phyloP scores from a whole-genome alignment of 1,140 invertebrate genomes.

The Ladona fulva region DNA sequence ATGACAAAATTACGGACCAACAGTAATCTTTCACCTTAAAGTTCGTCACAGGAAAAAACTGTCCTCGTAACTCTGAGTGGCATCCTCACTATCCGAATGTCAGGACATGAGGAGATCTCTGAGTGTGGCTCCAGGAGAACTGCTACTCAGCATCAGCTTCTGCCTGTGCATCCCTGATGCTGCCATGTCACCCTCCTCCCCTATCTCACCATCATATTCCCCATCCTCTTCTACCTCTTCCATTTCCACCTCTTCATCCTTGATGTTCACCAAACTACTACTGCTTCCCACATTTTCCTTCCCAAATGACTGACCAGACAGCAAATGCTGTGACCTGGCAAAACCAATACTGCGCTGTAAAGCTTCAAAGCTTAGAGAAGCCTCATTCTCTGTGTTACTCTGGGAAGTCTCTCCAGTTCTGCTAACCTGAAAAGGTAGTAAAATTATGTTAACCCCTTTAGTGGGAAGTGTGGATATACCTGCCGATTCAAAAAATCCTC shows the following conservation, averaged over 20 bases:
- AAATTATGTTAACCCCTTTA: too few relatives aligned
- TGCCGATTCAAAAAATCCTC: too few relatives aligned
- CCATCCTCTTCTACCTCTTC: not conserved
- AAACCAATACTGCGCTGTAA: slow-evolving; percentile 28
- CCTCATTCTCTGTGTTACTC: slow-evolving; percentile 26
- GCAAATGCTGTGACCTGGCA: slow-evolving; percentile 14
- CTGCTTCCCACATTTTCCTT: not conserved
- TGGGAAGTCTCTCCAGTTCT: slow-evolving; percentile 11
- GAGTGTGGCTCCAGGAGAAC: not conserved
- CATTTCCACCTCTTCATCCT: not conserved
- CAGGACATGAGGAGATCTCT: not conserved
- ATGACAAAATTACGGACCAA: too few relatives aligned
- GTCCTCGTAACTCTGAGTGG: not conserved
- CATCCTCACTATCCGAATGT: not conserved
- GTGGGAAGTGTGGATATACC: too few relatives aligned
- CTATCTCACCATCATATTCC: not conserved
- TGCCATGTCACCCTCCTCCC: not conserved
- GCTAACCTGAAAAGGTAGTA: slow-evolving; percentile 16
- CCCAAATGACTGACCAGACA: not conserved
- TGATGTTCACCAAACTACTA: not conserved
- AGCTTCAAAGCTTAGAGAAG: slow-evolving; percentile 29
- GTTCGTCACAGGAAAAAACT: not conserved
- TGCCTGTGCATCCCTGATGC: not conserved
- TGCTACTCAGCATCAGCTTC: not conserved
- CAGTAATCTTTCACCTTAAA: too few relatives aligned